Percentiles rank a stretch among this genome's conserved stretches.
Evolutionary conservation across 2,797 vertebrate species (phyloP).

Genomic region (Onychomys torridus): DNA sequence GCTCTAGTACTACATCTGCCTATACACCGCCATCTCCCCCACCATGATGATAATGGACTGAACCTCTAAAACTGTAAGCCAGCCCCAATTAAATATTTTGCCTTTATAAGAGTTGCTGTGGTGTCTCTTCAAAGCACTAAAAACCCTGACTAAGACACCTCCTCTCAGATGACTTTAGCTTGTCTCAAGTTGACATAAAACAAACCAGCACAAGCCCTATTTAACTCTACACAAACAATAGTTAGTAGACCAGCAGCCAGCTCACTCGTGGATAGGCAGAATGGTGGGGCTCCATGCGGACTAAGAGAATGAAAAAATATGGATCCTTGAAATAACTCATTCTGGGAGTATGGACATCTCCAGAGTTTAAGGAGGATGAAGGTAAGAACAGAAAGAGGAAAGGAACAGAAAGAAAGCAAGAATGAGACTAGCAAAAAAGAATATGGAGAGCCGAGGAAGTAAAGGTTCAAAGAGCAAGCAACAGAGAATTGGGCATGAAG

Average conservation of each 20-base stretch:
- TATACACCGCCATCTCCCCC: no score
- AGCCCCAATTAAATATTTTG: neutral
- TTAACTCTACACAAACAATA: constrained; percentile 10
- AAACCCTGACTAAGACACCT: neutral
- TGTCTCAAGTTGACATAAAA: neutral
- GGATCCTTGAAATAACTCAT: neutral
- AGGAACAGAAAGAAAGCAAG: neutral
- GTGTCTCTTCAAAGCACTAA: neutral
- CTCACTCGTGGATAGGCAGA: neutral
- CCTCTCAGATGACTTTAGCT: neutral
- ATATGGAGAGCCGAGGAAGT: neutral
- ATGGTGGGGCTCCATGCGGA: neutral
- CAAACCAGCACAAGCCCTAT: neutral
- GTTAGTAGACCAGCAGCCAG: neutral
- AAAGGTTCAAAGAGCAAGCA: neutral
- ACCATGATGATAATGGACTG: no score
- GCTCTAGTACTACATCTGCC: no score
- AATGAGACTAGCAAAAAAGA: neutral
- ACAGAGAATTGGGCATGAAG: neutral
- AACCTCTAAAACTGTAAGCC: no score
- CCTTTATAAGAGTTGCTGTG: neutral
- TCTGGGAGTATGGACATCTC: neutral
- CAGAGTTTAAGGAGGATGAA: constrained; percentile 25
- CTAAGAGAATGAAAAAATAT: neutral
- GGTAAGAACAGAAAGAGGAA: neutral